Evolutionary conservation across 2,797 vertebrate genomes (phyloP).

Genomic region (Lycodopsis pacificus): DNA sequence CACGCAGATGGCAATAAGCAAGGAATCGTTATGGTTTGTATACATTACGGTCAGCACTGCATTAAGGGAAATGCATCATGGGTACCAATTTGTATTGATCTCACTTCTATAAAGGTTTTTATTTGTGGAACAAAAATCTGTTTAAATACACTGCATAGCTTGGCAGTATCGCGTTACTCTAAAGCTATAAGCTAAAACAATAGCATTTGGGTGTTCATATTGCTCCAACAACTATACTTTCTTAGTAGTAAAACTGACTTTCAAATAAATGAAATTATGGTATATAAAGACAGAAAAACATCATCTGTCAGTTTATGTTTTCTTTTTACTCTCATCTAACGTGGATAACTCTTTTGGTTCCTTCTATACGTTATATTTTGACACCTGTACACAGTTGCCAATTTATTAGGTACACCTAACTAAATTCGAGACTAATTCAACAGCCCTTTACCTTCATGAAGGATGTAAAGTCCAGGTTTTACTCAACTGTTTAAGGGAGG

Average conservation of each 20-base stretch:
- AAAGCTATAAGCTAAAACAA: not conserved
- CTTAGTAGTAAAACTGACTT: not conserved
- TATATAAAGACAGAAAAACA: not conserved
- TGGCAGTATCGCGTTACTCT: not conserved
- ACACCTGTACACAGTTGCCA: not conserved
- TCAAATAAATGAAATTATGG: not conserved
- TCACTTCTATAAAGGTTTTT: not conserved
- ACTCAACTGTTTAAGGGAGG: not conserved
- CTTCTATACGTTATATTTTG: not conserved
- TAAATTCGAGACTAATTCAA: not conserved
- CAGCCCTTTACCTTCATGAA: not conserved
- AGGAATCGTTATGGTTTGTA: not conserved
- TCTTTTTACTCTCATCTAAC: not conserved
- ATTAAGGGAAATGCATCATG: not conserved
- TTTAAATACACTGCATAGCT: not conserved
- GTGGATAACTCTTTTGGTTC: not conserved
- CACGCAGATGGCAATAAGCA: constrained; percentile 11
- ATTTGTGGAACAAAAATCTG: not conserved
- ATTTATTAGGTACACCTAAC: not conserved
- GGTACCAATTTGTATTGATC: not conserved
- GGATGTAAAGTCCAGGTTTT: not conserved
- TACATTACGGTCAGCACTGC: not conserved
- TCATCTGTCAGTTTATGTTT: not conserved
- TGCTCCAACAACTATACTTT: not conserved
- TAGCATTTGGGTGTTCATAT: not conserved